phyloP scores from a whole-genome alignment of 2,113 vertebrate species.

The Mesembrinibis cayennensis region DNA sequence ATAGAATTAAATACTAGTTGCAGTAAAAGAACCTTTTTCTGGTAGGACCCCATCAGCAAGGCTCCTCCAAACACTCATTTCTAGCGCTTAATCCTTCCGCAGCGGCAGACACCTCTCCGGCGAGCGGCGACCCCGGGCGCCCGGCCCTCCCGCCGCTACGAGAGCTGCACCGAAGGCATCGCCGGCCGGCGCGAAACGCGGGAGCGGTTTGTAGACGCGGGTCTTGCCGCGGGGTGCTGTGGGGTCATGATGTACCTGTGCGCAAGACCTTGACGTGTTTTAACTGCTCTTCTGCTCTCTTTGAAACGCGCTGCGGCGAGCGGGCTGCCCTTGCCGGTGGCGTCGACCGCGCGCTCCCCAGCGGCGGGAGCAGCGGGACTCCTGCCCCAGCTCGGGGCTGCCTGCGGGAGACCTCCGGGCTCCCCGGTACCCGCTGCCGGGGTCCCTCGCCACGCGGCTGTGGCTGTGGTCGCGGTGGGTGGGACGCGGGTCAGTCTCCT shows the following conservation, averaged over 20 bases:
- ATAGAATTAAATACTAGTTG: constrained; percentile 48
- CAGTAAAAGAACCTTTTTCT: constrained; percentile 25
- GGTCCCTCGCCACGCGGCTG: accelerated
- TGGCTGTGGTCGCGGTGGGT: neutral
- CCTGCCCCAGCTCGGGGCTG: neutral
- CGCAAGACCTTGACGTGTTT: neutral
- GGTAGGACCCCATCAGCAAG: neutral
- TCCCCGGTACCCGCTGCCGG: neutral
- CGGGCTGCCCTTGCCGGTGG: neutral
- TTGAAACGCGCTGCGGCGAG: accelerated
- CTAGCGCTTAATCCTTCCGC: neutral
- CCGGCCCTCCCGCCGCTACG: neutral
- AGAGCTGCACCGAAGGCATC: neutral
- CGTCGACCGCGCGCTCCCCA: accelerated
- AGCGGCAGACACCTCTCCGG: neutral
- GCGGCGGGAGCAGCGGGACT: accelerated
- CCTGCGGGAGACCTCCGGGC: neutral
- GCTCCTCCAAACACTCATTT: neutral
- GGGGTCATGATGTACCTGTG: neutral
- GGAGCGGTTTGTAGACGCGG: neutral
- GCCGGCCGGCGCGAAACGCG: neutral
- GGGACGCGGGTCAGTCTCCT: neutral
- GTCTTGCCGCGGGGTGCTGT: neutral
- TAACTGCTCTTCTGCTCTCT: neutral
- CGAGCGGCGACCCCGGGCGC: accelerated